phyloP scores from a whole-genome alignment of 2,797 vertebrate species.

The Todus mexicanus region DNA sequence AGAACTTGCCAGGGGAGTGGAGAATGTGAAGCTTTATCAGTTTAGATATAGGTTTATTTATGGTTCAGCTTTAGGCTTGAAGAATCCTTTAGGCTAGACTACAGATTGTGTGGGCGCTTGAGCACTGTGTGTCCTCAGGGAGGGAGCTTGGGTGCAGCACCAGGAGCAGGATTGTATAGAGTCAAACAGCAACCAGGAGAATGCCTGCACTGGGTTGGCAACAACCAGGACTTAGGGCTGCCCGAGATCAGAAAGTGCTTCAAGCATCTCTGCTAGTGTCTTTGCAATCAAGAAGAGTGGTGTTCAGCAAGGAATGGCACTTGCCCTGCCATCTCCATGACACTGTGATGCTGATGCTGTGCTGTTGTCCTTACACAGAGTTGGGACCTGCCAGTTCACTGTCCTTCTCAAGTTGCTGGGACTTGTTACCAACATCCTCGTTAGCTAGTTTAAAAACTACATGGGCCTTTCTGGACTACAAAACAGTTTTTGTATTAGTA shows the following conservation, averaged over 20 bases:
- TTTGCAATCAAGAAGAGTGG: neutral
- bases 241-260: neutral
- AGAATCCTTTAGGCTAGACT: neutral
- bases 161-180: neutral
- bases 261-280: neutral
- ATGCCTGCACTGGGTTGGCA: accelerated
- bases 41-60: neutral
- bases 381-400: neutral
- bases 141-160: neutral
- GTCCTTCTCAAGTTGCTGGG: neutral
- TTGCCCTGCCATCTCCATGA: neutral
- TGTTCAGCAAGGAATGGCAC: neutral
- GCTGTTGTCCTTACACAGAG: neutral
- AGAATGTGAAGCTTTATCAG: neutral
- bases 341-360: neutral
- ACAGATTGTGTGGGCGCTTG: accelerated
- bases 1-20: neutral
- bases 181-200: neutral
- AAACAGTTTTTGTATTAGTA: neutral
- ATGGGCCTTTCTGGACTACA: neutral
- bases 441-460: neutral
- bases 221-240: neutral
- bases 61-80: neutral
- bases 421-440: neutral
- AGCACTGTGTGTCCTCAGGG: neutral